Percentiles rank a stretch among this genome's conserved stretches.
Conservation (phyloP, 1,140 invertebrate species). For the Phenacoccus solenopsis region DNA sequence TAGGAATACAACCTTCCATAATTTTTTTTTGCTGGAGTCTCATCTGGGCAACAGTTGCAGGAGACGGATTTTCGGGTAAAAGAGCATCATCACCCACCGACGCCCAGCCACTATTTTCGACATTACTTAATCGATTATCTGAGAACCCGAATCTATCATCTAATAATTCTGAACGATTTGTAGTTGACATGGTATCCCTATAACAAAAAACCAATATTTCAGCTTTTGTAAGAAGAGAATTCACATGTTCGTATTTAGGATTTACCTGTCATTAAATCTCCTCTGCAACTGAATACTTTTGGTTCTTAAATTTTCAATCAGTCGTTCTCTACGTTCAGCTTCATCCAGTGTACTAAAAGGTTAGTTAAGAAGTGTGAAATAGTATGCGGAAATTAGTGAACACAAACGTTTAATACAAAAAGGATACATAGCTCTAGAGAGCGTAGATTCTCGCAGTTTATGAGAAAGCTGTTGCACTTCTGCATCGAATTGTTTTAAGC, state of each 20-base stretch:
- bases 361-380: conserved; percentile 16
- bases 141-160: background rate
- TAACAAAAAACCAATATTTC: background rate
- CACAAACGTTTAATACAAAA: background rate
- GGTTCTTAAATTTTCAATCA: conserved; percentile 44
- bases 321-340: conserved; percentile 42
- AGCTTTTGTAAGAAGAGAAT: background rate
- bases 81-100: background rate
- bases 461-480: conserved; percentile 45
- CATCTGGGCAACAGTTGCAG: background rate
- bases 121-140: background rate
- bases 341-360: conserved; percentile 42
- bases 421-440: conserved; percentile 23
- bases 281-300: conserved; percentile 42
- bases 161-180: background rate
- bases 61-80: background rate
- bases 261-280: conserved; percentile 37
- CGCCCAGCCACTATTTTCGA: background rate
- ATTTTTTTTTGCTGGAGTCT: background rate
- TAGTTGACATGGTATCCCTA: background rate
- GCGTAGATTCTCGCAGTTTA: conserved; percentile 31
- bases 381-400: background rate
- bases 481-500: conserved; percentile 45
- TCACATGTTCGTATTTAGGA: background rate
- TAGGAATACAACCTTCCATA: background rate